These are phyloP conservation scores for Antennarius maculatus DNA, from an alignment of 2,797 vertebrate species.

Conservation along the genomic window DNA sequence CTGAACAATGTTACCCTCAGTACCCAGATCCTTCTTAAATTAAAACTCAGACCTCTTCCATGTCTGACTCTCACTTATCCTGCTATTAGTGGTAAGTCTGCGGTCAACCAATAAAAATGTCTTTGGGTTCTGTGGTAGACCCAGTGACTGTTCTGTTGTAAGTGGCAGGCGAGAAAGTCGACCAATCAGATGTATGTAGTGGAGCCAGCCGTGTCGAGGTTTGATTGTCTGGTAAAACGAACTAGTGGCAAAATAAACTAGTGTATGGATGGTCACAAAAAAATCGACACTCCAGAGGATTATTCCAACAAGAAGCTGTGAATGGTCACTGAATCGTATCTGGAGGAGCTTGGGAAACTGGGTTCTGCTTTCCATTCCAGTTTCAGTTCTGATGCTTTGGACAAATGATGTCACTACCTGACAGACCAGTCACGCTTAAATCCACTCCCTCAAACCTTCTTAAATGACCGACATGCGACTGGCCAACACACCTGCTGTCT, in stretches of 20 bases:
- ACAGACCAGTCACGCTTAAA: too few relatives aligned
- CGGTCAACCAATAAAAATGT: slow-evolving; percentile 76
- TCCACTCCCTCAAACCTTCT: too few relatives aligned
- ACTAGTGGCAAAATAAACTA: too few relatives aligned
- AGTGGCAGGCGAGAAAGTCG: slow-evolving; percentile 66
- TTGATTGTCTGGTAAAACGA: slow-evolving; percentile 18
- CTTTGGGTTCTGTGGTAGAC: slow-evolving; percentile 73
- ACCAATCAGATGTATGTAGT: slow-evolving; percentile 56
- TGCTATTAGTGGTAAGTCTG: slow-evolving; percentile 77
- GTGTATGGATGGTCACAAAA: not conserved
- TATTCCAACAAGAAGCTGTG: not conserved
- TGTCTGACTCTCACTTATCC: slow-evolving; percentile 69
- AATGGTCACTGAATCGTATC: too few relatives aligned
- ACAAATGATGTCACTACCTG: too few relatives aligned
- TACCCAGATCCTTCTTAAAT: slow-evolving; percentile 51
- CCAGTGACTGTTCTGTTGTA: slow-evolving; percentile 69
- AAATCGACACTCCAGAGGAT: not conserved
- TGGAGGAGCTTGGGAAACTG: too few relatives aligned
- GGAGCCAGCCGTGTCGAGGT: slow-evolving; percentile 16
- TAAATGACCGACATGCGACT: too few relatives aligned
- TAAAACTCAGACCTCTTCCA: slow-evolving; percentile 65
- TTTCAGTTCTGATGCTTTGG: too few relatives aligned
- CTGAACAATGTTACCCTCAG: slow-evolving; percentile 36
- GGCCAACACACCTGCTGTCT: too few relatives aligned
- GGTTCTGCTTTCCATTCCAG: too few relatives aligned